Percentiles rank a stretch among this genome's conserved stretches.
Evolutionary conservation across 1,140 invertebrate genomes (phyloP).

Genomic region (Calephelis virginiensis): DNA sequence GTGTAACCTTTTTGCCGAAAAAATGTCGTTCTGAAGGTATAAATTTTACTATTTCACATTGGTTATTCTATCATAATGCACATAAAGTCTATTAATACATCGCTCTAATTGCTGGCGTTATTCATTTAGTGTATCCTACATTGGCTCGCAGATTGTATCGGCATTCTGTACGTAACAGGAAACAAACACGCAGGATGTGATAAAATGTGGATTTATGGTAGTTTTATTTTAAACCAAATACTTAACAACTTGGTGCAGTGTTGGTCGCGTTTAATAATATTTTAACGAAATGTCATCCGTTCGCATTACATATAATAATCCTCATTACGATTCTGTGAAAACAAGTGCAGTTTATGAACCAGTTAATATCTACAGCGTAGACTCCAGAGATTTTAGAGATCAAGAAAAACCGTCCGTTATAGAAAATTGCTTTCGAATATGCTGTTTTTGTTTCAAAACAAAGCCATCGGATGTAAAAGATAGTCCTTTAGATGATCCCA

Average conservation of each 20-base stretch:
- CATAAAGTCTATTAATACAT: conserved; percentile 20
- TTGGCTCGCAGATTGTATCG: conserved; percentile 42
- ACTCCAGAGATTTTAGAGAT: conserved; percentile 29
- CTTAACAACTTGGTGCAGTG: not conserved
- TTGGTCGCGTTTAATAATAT: not conserved
- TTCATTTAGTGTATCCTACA: conserved; percentile 27
- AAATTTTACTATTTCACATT: conserved; percentile 10
- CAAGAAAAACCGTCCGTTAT: conserved; percentile 27
- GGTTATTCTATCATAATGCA: conserved; percentile 7
- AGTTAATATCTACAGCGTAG: conserved; percentile 53
- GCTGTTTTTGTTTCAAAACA: conserved; percentile 47
- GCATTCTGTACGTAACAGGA: conserved; percentile 51
- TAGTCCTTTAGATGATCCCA: conserved; percentile 43
- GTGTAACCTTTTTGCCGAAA: conserved; percentile 43
- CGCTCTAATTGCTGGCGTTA: conserved; percentile 29
- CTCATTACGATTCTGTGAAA: conserved; percentile 8
- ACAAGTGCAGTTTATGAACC: conserved; percentile 31
- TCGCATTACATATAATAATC: not conserved
- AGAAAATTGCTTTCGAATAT: conserved; percentile 35
- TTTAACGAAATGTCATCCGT: not conserved
- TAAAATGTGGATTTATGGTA: conserved; percentile 58
- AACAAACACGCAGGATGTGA: conserved; percentile 60
- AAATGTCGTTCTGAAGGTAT: conserved; percentile 43
- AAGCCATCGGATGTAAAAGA: conserved; percentile 36
- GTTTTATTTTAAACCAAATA: conserved; percentile 28